Evolutionary conservation across 2,113 vertebrate genomes (phyloP), one percentile per base, ranked within the genome.

Genomic region (Sterna hirundo): DNA sequence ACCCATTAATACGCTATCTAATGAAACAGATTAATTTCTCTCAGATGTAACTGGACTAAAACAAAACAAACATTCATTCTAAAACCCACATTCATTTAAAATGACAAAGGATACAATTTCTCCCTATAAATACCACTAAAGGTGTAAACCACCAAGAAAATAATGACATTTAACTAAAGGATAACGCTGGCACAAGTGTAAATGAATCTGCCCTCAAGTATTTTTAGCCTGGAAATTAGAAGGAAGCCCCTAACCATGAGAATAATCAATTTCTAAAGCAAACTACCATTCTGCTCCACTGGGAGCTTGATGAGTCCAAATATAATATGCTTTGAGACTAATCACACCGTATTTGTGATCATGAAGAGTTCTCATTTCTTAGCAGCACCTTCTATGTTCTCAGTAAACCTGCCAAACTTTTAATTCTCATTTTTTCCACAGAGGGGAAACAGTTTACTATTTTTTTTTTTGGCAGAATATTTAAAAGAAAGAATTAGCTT

Each of bases 161-260:
- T 16, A 86, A 40, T 42, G 72, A 19, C 26, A 54, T 81, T 74
- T 70, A 74, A 44, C 30, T 66, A 49, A 29, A 92, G 38, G n/a
- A 80, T 66, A 84, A 81, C 61, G 32, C 22, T 77, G 54, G 55
- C 20, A 47, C 34, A 93, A 89, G 29, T 16, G 49, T 61, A 94
- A 84, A 52, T 89, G 10, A 66, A 65, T 82, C 7, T 3, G 1
- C 49, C 54, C 60, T 91, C 3, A 0, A 89, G 19, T 91, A 78
- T 52, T 93, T 95, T 92, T 82, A 94, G 34, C 36, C 69, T 85
- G 46, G 21, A 85, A 85, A 88, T 85, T 57, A 78, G 84, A 88
- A 85, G 75, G 40, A 94, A 92, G 55, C 34, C 77, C 51, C 68
- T 94, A 83, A 77, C 62, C 54, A 93, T 19, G 23, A 77, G 34